These are phyloP conservation scores for Globodera rostochiensis DNA, from an alignment of 1,140 invertebrate genomes.

Conservation along the genomic window DNA sequence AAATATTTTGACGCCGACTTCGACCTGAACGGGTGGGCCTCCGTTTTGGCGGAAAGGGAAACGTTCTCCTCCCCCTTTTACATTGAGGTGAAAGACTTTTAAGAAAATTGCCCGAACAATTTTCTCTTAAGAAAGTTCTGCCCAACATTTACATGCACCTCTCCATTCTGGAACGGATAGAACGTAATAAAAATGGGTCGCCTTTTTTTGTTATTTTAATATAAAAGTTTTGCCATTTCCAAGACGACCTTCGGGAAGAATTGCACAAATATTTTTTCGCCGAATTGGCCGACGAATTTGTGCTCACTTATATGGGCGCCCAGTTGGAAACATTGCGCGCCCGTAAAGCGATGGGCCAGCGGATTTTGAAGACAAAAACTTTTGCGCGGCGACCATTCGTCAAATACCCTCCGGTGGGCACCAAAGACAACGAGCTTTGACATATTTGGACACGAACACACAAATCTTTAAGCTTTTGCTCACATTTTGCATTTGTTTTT, in stretches of 20 bases:
- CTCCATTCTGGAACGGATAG: conserved; percentile 44
- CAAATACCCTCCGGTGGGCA: conserved; percentile 24
- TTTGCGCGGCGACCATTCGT: conserved; percentile 33
- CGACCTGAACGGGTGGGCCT: conserved; percentile 61
- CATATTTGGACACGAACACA: too few relatives aligned
- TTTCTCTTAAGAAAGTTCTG: conserved; percentile 53
- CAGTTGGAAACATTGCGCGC: conserved; percentile 24
- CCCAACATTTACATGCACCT: conserved; percentile 52
- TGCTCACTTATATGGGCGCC: conserved; percentile 36
- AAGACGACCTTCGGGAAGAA: conserved; percentile 46
- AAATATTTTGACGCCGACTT: conserved; percentile 51
- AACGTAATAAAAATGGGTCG: conserved; percentile 46
- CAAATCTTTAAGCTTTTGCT: too few relatives aligned
- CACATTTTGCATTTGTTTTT: too few relatives aligned
- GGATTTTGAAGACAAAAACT: conserved; percentile 29
- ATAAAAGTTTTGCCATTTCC: not conserved
- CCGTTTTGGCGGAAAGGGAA: conserved; percentile 47
- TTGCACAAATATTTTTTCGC: conserved; percentile 41
- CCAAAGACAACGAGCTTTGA: conserved; percentile 24
- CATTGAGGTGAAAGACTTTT: conserved; percentile 45
- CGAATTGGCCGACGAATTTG: conserved; percentile 40
- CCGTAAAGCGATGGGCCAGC: conserved; percentile 21
- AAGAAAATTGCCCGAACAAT: not conserved
- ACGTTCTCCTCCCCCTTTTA: conserved; percentile 55
- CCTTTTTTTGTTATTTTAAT: conserved; percentile 35